phyloP scores from a whole-genome alignment of 2,113 vertebrate species.

The Eidolon helvum region DNA sequence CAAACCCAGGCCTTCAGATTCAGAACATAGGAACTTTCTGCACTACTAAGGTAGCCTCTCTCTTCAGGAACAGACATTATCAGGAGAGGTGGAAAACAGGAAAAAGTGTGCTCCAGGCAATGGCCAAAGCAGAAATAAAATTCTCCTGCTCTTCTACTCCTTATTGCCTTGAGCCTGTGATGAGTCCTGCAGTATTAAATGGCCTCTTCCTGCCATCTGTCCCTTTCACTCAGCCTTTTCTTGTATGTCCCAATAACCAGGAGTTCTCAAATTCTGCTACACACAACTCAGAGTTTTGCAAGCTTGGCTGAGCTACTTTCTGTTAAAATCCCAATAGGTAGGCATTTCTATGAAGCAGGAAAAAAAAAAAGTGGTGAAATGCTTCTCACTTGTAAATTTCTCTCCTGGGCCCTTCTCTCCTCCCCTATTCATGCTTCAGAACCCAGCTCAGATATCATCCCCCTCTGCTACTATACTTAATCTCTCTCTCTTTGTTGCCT shows the following conservation, averaged over 20 bases:
- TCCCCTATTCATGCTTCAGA: background rate
- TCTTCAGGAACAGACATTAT: background rate
- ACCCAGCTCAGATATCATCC: background rate
- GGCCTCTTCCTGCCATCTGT: background rate
- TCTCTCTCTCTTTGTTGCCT: background rate
- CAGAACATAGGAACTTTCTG: background rate
- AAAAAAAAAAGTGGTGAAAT: background rate
- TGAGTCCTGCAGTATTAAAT: background rate
- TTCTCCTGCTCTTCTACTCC: background rate
- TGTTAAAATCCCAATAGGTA: background rate
- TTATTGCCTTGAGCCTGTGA: background rate
- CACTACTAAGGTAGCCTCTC: background rate
- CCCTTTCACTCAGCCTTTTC: background rate
- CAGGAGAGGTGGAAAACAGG: background rate
- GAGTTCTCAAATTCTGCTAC: constrained; percentile 14
- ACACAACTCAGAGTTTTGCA: background rate
- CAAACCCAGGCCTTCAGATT: background rate
- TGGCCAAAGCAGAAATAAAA: background rate
- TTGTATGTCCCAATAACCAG: background rate
- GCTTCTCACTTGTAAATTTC: constrained; percentile 6
- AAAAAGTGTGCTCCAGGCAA: background rate
- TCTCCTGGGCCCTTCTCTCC: background rate
- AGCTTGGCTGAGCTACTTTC: background rate
- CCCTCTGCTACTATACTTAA: background rate
- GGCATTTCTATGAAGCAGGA: background rate